Percentiles rank a stretch among this genome's conserved stretches.
Evolutionary conservation across 37 sponge, comb jelly and placozoan species (phyloP).

Genomic region (Chondrosia reniformis): DNA sequence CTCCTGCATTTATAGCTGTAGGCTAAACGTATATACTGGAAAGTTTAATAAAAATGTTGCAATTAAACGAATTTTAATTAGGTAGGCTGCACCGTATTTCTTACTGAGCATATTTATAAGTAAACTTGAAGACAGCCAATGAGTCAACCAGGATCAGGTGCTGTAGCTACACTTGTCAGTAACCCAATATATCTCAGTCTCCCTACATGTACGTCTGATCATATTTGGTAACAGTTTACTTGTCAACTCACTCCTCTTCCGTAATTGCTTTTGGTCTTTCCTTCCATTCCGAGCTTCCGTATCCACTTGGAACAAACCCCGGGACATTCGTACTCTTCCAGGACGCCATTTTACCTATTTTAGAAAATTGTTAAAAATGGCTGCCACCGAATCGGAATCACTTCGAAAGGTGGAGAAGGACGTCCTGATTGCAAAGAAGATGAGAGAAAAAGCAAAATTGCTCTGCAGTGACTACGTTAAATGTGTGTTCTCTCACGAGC

Average conservation of each 20-base stretch:
- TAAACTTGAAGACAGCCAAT: too few species aligned
- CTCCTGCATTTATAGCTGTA: too few species aligned
- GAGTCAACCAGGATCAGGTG: too few species aligned
- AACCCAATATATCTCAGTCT: too few species aligned
- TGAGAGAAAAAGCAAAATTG: slow-evolving; percentile 58
- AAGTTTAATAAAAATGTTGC: too few species aligned
- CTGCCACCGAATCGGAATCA: not conserved
- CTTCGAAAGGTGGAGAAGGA: slow-evolving; percentile 80
- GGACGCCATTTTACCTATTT: not conserved
- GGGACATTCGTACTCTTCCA: slow-evolving; percentile 18
- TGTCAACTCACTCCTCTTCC: slow-evolving; percentile 24
- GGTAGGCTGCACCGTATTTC: too few species aligned
- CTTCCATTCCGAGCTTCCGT: slow-evolving; percentile 14
- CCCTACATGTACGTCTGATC: too few species aligned
- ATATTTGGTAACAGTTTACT: too few species aligned
- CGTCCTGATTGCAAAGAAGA: slow-evolving; percentile 75
- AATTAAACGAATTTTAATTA: too few species aligned
- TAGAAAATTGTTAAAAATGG: not conserved
- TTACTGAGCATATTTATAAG: too few species aligned
- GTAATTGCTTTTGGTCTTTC: not conserved
- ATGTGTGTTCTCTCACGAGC: slow-evolving; percentile 21
- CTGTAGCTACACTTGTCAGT: too few species aligned
- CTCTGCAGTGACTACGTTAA: slow-evolving; percentile 64
- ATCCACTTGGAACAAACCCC: slow-evolving; percentile 15
- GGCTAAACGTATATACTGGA: too few species aligned